Evolutionary conservation across 2,888 invertebrate genomes (phyloP).

Genomic region (Ormyrus rosae): DNA sequence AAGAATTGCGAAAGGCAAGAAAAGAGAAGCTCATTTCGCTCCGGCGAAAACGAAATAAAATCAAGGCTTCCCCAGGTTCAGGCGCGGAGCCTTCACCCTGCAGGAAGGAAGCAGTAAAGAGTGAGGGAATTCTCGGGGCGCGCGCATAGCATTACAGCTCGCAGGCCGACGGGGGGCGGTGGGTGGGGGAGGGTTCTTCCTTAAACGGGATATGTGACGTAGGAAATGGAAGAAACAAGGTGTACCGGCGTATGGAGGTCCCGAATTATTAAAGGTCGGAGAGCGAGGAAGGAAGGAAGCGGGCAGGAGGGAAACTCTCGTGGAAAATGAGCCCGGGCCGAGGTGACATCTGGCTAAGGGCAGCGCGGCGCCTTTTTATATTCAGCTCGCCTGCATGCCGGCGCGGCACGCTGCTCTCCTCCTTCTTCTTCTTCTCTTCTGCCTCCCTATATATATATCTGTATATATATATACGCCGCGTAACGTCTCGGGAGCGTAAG

Average conservation of each 20-base stretch:
- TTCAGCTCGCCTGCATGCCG: slow-evolving; percentile 61
- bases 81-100: background rate
- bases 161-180: background rate
- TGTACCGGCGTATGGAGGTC: slow-evolving; percentile 36
- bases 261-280: slow-evolving; percentile 61
- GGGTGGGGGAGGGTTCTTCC: background rate
- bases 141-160: slow-evolving; percentile 28
- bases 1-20: background rate
- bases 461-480: slow-evolving; percentile 10
- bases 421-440: slow-evolving; percentile 52
- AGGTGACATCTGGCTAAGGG: slow-evolving; percentile 64
- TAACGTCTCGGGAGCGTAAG: slow-evolving; percentile 60
- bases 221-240: slow-evolving; percentile 53
- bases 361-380: slow-evolving; percentile 62
- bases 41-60: slow-evolving; percentile 28
- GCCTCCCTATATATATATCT: slow-evolving; percentile 1
- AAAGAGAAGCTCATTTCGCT: slow-evolving; percentile 36
- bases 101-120: slow-evolving; percentile 40
- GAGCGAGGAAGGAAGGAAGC: slow-evolving; percentile 1
- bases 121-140: slow-evolving; percentile 22
- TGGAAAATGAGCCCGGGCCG: slow-evolving; percentile 57
- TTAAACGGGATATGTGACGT: slow-evolving; percentile 52
- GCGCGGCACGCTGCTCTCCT: slow-evolving; percentile 17
- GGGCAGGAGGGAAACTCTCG: slow-evolving; percentile 54
- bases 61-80: slow-evolving; percentile 11